Percentiles rank a stretch among this genome's conserved stretches.
These are phyloP conservation scores for Chlorospingus flavigularis DNA, from an alignment of 2,797 vertebrate species.

Conservation along the genomic window DNA sequence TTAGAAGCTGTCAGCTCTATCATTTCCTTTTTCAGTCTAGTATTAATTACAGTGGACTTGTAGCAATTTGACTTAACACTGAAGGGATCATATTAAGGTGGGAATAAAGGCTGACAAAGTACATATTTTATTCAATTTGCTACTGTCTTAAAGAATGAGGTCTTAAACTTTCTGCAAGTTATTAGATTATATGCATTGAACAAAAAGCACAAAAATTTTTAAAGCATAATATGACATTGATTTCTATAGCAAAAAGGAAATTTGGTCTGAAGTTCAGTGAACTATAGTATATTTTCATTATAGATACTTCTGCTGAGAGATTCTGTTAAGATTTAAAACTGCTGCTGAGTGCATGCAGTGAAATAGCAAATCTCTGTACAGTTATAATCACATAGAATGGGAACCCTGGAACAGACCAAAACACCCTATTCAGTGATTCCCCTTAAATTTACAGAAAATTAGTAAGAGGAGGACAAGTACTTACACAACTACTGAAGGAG, in stretches of 20 bases:
- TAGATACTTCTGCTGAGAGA: not conserved
- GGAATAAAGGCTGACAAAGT: not conserved
- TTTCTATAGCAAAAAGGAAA: not conserved
- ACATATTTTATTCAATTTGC: not conserved
- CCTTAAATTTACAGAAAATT: not conserved
- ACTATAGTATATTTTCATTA: not conserved
- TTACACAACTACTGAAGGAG: not conserved
- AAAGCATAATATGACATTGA: not conserved
- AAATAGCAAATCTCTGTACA: not conserved
- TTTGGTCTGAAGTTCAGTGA: not conserved
- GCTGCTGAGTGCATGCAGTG: not conserved
- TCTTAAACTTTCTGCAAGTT: not conserved
- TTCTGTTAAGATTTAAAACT: not conserved
- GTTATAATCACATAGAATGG: not conserved
- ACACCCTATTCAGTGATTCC: not conserved
- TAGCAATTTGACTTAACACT: not conserved
- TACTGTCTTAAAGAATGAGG: not conserved
- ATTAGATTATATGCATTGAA: not conserved
- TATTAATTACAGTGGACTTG: not conserved
- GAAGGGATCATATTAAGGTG: not conserved
- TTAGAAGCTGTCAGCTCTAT: not conserved
- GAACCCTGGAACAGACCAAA: not conserved
- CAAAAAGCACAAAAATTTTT: not conserved
- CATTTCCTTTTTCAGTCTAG: not conserved
- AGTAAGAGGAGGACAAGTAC: not conserved